Conservation (phyloP, 2,113 vertebrate species). For the Oreochromis spilurus region DNA sequence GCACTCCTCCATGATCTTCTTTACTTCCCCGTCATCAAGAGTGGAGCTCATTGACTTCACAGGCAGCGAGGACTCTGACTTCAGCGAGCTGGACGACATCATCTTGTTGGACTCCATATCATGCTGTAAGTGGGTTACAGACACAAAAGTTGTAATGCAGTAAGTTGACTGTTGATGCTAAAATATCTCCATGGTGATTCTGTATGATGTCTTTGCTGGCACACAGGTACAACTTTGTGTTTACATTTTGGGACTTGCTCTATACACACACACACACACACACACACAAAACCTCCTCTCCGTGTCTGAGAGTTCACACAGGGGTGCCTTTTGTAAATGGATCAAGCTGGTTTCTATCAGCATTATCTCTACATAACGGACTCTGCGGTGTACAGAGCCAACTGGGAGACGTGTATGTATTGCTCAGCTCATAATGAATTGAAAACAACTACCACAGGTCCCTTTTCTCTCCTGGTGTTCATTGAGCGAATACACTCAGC, state of each 20-base stretch:
- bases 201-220: background rate
- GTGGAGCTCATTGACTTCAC: conserved; percentile 85
- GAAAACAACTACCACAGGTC: conserved; percentile 27
- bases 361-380: conserved; percentile 1
- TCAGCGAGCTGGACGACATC: conserved; percentile 85
- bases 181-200: conserved; percentile 8
- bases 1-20: conserved; percentile 95
- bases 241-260: background rate
- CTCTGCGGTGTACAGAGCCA: conserved; percentile 6
- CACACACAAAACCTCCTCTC: background rate
- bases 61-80: conserved; percentile 85
- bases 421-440: conserved; percentile 28
- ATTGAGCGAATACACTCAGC: background rate
- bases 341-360: conserved; percentile 48
- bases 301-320: conserved; percentile 12
- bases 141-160: background rate
- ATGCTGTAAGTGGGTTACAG: conserved; percentile 75
- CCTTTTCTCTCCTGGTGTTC: background rate
- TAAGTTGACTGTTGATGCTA: background rate
- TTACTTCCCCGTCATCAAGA: conserved; percentile 89
- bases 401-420: conserved; percentile 19
- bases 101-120: conserved; percentile 95
- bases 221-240: background rate
- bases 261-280: background rate
- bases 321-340: conserved; percentile 25